Conservation (phyloP, 2,797 vertebrate species). For the Hapalemur alaotrensis region DNA sequence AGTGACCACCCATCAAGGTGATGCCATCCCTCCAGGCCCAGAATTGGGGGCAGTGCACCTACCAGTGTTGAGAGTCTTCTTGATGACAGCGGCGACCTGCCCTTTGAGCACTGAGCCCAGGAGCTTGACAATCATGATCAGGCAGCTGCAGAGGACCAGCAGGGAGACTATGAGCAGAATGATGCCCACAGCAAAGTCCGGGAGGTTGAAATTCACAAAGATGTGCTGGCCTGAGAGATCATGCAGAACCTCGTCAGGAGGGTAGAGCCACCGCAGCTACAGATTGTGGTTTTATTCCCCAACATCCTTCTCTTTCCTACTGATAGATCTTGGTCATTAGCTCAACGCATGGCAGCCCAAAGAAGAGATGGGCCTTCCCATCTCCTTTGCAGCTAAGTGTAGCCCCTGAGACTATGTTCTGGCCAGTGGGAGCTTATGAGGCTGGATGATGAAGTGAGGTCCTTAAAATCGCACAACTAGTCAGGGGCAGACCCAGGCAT, state of each 20-base stretch:
- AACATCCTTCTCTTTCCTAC: background rate
- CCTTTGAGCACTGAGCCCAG: slow-evolving; percentile 97
- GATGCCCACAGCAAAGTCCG: slow-evolving; percentile 92
- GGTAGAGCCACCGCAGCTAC: fast-evolving
- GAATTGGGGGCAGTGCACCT: background rate
- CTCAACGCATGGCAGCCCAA: too few relatives aligned
- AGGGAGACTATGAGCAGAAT: slow-evolving; percentile 92
- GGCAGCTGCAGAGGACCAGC: slow-evolving; percentile 92
- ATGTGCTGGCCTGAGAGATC: slow-evolving; percentile 90
- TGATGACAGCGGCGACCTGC: slow-evolving; percentile 95
- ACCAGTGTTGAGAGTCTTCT: slow-evolving; percentile 98
- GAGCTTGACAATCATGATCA: slow-evolving; percentile 96
- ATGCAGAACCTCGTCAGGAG: background rate
- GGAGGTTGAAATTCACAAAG: slow-evolving; percentile 86
- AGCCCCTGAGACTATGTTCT: background rate
- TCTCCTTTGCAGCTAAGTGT: background rate
- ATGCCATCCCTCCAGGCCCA: fast-evolving
- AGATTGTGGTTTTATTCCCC: background rate
- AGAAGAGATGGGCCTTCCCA: background rate
- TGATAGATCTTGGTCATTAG: background rate
- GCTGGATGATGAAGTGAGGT: background rate
- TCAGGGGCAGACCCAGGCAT: too few relatives aligned
- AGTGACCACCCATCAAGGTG: too few relatives aligned
- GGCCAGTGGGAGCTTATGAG: background rate
- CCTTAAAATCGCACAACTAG: background rate